Percentiles rank a stretch among this genome's conserved stretches.
These are phyloP conservation scores for Nannoperca australis DNA, from an alignment of 2,797 vertebrate genomes.

Conservation along the genomic window DNA sequence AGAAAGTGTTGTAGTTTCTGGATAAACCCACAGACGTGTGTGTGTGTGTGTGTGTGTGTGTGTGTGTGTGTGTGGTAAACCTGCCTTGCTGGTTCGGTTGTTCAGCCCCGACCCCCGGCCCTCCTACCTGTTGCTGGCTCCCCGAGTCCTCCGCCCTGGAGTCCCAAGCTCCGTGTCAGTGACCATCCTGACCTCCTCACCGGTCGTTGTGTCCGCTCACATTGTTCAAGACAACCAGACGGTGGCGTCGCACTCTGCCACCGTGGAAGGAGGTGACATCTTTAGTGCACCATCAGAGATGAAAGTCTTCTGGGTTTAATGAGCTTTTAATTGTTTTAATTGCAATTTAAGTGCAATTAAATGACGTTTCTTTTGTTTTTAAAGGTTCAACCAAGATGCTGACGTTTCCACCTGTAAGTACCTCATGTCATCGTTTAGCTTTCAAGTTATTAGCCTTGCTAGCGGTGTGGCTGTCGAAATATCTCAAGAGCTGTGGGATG, in stretches of 20 bases:
- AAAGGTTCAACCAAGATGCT: conserved; percentile 74
- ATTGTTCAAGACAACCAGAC: conserved; percentile 42
- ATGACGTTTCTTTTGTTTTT: conserved; percentile 17
- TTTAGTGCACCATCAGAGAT: neutral
- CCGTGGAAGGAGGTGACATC: conserved; percentile 65
- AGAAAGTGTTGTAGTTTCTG: neutral
- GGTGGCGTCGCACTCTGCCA: conserved; percentile 31
- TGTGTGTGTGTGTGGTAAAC: neutral
- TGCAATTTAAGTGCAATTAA: neutral
- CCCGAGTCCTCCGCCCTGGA: conserved; percentile 50
- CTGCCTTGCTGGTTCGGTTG: neutral
- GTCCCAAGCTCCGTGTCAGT: conserved; percentile 62
- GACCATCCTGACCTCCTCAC: conserved; percentile 57
- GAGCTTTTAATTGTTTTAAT: no score
- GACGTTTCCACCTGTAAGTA: conserved; percentile 74
- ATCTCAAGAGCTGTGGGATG: neutral
- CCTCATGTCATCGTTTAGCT: neutral
- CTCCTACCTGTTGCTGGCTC: conserved; percentile 77
- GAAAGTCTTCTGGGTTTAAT: neutral
- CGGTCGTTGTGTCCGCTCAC: conserved; percentile 57
- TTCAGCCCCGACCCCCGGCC: conserved; percentile 37
- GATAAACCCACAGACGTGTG: neutral
- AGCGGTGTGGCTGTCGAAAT: no score
- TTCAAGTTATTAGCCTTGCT: neutral
- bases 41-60: neutral